Base-by-base conservation (phyloP, 2,888 invertebrate genomes). In the Diarsia brunnea region DNA sequence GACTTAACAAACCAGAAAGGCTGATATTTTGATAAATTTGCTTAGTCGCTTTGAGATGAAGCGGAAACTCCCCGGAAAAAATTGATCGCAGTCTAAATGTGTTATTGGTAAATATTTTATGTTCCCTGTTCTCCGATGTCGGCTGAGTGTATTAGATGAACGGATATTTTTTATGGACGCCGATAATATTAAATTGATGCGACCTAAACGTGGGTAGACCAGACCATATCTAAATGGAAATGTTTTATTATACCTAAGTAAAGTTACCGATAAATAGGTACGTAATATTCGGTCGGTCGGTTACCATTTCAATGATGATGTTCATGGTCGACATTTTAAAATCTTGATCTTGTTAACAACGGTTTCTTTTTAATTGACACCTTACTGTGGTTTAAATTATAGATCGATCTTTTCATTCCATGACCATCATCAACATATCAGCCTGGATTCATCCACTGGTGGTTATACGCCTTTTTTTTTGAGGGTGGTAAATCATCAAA, bases 51-150 rank as follows among this genome's bases (percentile, higher is more conserved):
- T 63, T 65, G 77, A 78, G 69, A 58, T 24, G 84, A 76, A n/a
- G 63, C 70, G 73, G 63, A 55, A 71, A 67, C 66, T 61, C 31
- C 51, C 8, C 8, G 58, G 66, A 53, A 80, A 81, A 84, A 85
- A 78, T 21, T 60, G 63, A 77, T 80, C 68, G 70, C 55, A 24
- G 43, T 45, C 73, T 76, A 75, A 79, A 79, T 58, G 53, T 80
- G 63, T 85, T 83, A 88, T 79, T 75, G 74, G 75, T 69, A 82
- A 81, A 86, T 88, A 77, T 84, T 86, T 80, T 74, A 85, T 81
- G 11, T 70, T 67, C 31, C 45, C 38, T 69, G 70, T 72, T 72
- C 72, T 71, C 27, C n/a, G 27, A 69, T 58, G 24, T 27, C 47
- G 24, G 49, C 61, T n/a, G 51, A 78, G 61, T 71, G 51, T 75